These are phyloP conservation scores for Sclerurus mexicanus DNA, from an alignment of 2,113 vertebrate genomes.

Conservation along the genomic window DNA sequence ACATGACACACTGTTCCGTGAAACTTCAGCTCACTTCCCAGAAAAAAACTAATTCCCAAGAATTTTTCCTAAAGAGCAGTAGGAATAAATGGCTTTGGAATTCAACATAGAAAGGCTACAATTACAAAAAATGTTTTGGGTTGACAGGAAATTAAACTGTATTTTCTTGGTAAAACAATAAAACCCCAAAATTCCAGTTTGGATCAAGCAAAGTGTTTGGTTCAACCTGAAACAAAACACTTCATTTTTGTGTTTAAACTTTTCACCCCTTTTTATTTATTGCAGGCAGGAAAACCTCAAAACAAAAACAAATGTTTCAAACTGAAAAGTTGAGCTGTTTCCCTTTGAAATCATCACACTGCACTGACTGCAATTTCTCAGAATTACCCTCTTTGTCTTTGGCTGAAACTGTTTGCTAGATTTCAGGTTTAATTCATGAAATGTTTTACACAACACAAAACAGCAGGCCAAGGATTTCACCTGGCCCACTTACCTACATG, in stretches of 20 bases:
- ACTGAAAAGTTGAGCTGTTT: slow-evolving; percentile 22
- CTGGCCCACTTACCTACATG: not conserved
- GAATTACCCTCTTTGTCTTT: slow-evolving; percentile 2
- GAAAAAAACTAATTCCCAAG: not conserved
- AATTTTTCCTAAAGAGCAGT: slow-evolving; percentile 40
- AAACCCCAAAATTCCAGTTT: slow-evolving; percentile 26
- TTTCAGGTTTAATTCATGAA: not conserved
- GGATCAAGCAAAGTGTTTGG: slow-evolving; percentile 2
- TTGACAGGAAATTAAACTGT: slow-evolving; percentile 46
- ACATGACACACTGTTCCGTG: not conserved
- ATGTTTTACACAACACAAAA: not conserved
- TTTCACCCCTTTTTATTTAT: slow-evolving; percentile 62
- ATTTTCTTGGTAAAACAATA: slow-evolving; percentile 54
- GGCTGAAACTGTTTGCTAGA: not conserved
- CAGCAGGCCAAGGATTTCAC: not conserved
- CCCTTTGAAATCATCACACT: slow-evolving; percentile 42
- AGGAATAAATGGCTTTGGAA: not conserved
- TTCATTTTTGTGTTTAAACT: slow-evolving; percentile 54
- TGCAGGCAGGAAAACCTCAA: slow-evolving; percentile 64
- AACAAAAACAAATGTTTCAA: slow-evolving; percentile 64
- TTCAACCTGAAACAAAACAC: slow-evolving; percentile 46
- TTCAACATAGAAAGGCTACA: not conserved
- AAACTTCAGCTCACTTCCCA: not conserved
- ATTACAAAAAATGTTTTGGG: slow-evolving; percentile 5
- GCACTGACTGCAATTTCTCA: slow-evolving; percentile 18